Conservation (phyloP, 2,888 invertebrate genomes). For the Drosophila neutralis region DNA sequence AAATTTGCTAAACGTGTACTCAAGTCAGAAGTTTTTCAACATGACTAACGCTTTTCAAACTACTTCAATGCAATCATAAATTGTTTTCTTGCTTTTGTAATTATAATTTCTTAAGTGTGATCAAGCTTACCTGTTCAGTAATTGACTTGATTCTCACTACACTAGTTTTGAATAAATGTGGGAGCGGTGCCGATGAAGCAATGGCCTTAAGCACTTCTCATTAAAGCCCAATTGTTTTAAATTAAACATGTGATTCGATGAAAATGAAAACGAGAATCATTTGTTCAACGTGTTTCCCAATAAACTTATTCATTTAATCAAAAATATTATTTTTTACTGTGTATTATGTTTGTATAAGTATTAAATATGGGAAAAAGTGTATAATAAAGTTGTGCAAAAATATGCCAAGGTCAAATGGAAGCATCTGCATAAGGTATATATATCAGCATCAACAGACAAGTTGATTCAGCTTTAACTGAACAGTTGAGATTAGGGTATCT, state of each 20-base stretch:
- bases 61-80: neutral
- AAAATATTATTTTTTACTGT: neutral
- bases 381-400: neutral
- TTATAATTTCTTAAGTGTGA: neutral
- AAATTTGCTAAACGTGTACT: slow-evolving; percentile 1
- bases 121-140: slow-evolving; percentile 2
- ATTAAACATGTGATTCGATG: neutral
- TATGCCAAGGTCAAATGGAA: neutral
- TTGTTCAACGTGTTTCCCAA: neutral
- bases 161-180: neutral
- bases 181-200: neutral
- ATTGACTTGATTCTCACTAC: slow-evolving; percentile 4
- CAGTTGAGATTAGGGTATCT: neutral
- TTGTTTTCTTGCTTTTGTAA: slow-evolving; percentile 5
- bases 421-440: neutral
- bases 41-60: slow-evolving; percentile 5
- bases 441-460: neutral
- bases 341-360: neutral
- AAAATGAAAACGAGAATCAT: neutral
- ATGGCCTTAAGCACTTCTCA: slow-evolving; percentile 2
- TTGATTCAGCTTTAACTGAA: neutral
- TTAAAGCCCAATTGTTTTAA: neutral
- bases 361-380: neutral
- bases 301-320: neutral
- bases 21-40: neutral